These are phyloP conservation scores for Pissodes strobi DNA, from an alignment of 1,140 invertebrate genomes.

Conservation along the genomic window DNA sequence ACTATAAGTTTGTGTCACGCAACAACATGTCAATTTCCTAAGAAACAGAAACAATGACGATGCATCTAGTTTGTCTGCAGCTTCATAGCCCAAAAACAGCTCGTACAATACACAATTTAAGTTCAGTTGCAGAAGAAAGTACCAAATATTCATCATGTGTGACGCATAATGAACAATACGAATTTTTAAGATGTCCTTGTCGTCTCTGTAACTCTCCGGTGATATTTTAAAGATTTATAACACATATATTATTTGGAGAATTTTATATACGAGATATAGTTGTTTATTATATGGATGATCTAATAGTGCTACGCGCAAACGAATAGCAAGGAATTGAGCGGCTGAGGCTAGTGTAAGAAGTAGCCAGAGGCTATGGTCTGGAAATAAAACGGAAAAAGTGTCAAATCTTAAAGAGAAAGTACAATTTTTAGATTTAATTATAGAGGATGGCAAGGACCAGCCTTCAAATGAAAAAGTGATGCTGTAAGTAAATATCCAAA, in stretches of 20 bases:
- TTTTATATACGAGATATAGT: conserved; percentile 39
- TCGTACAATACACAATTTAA: too few relatives aligned
- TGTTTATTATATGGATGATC: conserved; percentile 38
- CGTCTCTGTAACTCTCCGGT: conserved; percentile 36
- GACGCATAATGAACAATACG: conserved; percentile 41
- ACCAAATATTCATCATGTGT: conserved; percentile 43
- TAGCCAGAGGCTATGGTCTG: conserved; percentile 48
- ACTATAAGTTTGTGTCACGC: too few relatives aligned
- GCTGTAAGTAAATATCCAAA: conserved; percentile 47
- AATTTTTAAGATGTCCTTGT: conserved; percentile 43
- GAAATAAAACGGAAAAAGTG: conserved; percentile 51
- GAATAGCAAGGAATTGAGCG: conserved; percentile 27
- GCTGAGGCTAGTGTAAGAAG: conserved; percentile 23
- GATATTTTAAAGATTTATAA: conserved; percentile 33
- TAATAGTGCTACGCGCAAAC: conserved; percentile 37
- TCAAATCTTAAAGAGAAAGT: conserved; percentile 30
- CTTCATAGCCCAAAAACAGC: too few relatives aligned
- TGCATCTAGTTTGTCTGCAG: too few relatives aligned
- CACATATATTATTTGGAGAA: conserved; percentile 43
- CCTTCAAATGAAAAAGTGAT: conserved; percentile 35
- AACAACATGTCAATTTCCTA: too few relatives aligned
- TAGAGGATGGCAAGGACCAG: too few relatives aligned
- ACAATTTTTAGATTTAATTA: conserved; percentile 26
- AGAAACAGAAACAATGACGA: too few relatives aligned
- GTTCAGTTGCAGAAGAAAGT: too few relatives aligned